Evolutionary conservation across 2,888 invertebrate genomes (phyloP).

Genomic region (Rhabditoides inermis): DNA sequence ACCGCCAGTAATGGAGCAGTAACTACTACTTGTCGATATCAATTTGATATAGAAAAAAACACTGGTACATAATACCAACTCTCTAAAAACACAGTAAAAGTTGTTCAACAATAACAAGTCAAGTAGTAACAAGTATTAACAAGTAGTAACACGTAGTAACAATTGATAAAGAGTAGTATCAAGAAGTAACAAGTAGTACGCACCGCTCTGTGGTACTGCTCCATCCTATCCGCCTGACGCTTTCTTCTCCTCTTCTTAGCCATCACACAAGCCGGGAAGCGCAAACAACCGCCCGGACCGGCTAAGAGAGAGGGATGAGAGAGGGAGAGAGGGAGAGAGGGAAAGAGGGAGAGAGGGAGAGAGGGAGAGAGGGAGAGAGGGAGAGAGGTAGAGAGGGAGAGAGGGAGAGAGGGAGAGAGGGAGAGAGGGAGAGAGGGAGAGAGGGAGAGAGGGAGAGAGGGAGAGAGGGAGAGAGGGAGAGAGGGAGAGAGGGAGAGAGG

Average conservation of each 20-base stretch:
- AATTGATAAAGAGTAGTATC: too few relatives aligned
- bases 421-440: neutral
- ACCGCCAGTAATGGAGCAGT: too few relatives aligned
- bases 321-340: neutral
- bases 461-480: neutral
- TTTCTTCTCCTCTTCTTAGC: conserved; percentile 39
- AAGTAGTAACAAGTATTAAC: too few relatives aligned
- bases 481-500: too few relatives aligned
- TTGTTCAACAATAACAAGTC: too few relatives aligned
- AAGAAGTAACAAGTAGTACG: too few relatives aligned
- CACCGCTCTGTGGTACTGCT: conserved; percentile 27
- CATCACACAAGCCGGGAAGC: conserved; percentile 44
- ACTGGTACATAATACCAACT: too few relatives aligned
- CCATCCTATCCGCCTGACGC: conserved; percentile 30
- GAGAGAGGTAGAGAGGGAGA: neutral
- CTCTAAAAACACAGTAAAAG: too few relatives aligned
- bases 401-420: neutral
- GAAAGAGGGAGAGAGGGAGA: neutral
- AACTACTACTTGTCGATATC: too few relatives aligned
- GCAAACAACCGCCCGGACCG: conserved; percentile 33
- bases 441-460: neutral
- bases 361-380: neutral
- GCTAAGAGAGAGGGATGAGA: too few relatives aligned
- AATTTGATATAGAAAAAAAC: too few relatives aligned
- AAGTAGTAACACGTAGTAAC: too few relatives aligned